Evolutionary conservation across 2,113 vertebrate genomes (phyloP), one percentile per base, ranked within the genome.

Genomic region (Microtus richardsoni): DNA sequence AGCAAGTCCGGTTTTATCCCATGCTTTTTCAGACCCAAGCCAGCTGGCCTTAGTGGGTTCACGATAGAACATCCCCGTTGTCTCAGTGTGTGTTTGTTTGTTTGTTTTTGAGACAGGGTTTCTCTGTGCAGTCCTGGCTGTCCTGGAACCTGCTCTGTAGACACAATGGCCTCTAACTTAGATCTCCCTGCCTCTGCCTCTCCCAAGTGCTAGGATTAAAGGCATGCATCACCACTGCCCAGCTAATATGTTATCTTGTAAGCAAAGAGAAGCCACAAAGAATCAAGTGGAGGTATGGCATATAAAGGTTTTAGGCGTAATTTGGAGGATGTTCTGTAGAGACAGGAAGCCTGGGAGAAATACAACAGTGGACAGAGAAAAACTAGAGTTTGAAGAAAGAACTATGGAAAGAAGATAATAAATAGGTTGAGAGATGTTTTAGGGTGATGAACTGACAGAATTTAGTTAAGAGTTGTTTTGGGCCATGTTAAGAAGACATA

Each of bases 401-500:
- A 39, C 16, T 77, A 75, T 71, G 7, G 58, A 83, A 89, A 92
- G 22, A 93, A 91, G n/a, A 21, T 52, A 92, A 93, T 33, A 95
- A 71, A 86, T 60, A 84, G 90, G 88, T 54, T 33, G 36, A 91
- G 36, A 94, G 30, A 95, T 13, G 95, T 44, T 87, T 95, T 86
- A 88, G 22, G 33, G n/a, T 73, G n/a, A 2, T 91, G 52, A 94
- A 85, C 28, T 90, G 64, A 73, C 30, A 88, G 26, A 95, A 92
- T 95, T 84, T 93, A 60, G 41, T 89, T 88, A 84, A 91, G 94
- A 88, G 52, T 47, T 91, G 28, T 92, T 64, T 19, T 54, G 30
- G 41, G 36, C 1, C 16, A 85, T 54, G 49, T 49, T 86, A 95
- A 75, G 30, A 60, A 96, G 60, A 97, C 26, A n/a, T n/a, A 94